Conservation (phyloP, 2,113 vertebrate genomes). For the Hypomesus transpacificus region DNA sequence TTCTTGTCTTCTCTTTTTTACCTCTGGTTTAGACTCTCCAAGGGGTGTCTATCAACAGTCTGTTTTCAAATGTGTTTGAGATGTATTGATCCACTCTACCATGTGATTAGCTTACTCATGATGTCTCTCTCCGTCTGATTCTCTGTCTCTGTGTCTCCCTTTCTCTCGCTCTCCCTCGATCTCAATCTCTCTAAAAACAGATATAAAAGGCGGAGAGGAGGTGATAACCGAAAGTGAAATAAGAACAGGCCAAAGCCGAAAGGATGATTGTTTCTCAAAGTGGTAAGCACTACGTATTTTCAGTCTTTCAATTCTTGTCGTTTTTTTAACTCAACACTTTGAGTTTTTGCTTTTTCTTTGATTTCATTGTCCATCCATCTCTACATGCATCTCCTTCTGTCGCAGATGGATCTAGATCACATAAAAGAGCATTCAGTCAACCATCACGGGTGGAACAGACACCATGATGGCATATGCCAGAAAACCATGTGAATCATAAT, state of each 20-base stretch:
- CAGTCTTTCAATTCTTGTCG: constrained; percentile 10
- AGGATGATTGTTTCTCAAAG: constrained; percentile 71
- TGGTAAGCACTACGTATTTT: constrained; percentile 65
- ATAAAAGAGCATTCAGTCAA: no score
- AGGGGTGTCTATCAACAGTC: neutral
- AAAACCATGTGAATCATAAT: no score
- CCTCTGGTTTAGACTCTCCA: constrained; percentile 13
- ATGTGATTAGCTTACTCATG: neutral
- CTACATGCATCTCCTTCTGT: no score
- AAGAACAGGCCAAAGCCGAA: constrained; percentile 64
- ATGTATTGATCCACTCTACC: constrained; percentile 30
- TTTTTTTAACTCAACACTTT: constrained; percentile 5
- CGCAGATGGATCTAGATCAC: no score
- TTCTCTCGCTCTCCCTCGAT: neutral
- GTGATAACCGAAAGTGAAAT: constrained; percentile 24
- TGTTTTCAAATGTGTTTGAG: constrained; percentile 23
- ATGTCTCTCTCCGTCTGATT: constrained; percentile 9
- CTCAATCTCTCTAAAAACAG: constrained; percentile 37
- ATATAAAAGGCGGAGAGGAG: constrained; percentile 43
- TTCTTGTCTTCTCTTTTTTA: neutral
- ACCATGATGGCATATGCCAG: no score
- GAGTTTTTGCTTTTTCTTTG: constrained; percentile 19
- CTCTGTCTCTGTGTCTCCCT: neutral
- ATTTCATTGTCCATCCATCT: constrained; percentile 20
- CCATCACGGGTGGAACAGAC: no score